Percentiles rank a stretch among this genome's conserved stretches.
Conservation (phyloP, 1,140 invertebrate species). For the Tyrophagus putrescentiae region DNA sequence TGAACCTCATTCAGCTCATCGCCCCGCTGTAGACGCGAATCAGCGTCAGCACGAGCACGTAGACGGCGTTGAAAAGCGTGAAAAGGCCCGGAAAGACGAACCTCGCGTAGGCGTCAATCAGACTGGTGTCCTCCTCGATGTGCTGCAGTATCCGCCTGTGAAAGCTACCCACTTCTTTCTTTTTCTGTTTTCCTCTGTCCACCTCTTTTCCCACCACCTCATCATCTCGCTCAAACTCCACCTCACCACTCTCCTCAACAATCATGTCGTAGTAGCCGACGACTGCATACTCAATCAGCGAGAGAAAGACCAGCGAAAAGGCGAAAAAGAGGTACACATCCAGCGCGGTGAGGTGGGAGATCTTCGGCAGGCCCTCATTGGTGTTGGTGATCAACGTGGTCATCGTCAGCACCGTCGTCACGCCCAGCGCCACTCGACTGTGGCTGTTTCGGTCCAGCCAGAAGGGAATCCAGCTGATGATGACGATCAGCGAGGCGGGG, state of each 20-base stretch:
- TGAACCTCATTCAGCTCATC: too few relatives aligned
- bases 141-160: slow-evolving; percentile 41
- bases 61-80: too few relatives aligned
- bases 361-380: slow-evolving; percentile 33
- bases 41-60: too few relatives aligned
- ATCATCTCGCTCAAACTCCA: too few relatives aligned
- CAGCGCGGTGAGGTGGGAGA: slow-evolving; percentile 32
- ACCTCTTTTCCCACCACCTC: too few relatives aligned
- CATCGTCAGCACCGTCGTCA: slow-evolving; percentile 33
- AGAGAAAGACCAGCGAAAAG: slow-evolving; percentile 32
- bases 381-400: slow-evolving; percentile 34
- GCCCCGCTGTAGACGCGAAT: too few relatives aligned
- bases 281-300: slow-evolving; percentile 27
- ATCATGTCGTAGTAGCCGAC: slow-evolving; percentile 28
- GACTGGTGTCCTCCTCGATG: slow-evolving; percentile 69
- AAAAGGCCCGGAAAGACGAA: too few relatives aligned
- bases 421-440: slow-evolving; percentile 33
- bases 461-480: slow-evolving; percentile 31
- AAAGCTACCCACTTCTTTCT: neutral
- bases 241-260: too few relatives aligned
- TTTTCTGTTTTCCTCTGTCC: too few relatives aligned
- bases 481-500: slow-evolving; percentile 30
- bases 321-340: slow-evolving; percentile 32
- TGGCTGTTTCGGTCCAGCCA: slow-evolving; percentile 31
- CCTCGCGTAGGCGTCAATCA: too few relatives aligned